Evolutionary conservation across 2,797 vertebrate genomes (phyloP), one percentile per base, ranked within the genome.

Genomic region (Lacerta bilineata): DNA sequence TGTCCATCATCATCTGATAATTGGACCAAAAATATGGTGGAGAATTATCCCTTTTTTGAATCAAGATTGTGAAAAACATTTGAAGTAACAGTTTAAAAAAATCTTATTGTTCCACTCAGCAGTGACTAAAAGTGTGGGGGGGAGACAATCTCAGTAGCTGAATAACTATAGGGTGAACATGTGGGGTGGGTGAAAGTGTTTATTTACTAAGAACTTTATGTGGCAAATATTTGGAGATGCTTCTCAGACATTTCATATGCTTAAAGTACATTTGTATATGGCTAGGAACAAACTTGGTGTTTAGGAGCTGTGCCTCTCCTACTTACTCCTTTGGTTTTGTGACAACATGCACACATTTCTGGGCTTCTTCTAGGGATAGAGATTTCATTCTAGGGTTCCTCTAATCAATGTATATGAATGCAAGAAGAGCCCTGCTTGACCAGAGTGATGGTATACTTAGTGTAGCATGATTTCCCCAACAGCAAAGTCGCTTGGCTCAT

Each of bases 1-100:
- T 98, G 98, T 98, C 98, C 95, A 29, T 97, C 97, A 98, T 98
- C 97, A 97, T 97, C 96, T 97, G 96, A 97, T 97, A 97, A 97
- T 97, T 97, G 97, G 95, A 95, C 95, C 0, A 39, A 96, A 97
- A 97, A 97, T 96, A 95, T 93, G 96, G 93, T 92, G 93, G 94
- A 86, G 96, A 95, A 94, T 97, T 96, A 96, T 96, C 95, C 93
- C 93, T 96, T 97, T 96, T 95, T 94, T 94, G 20, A 97, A 95
- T 97, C 95, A 95, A 94, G 95, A 96, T 94, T 94, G 93, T 95
- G 93, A 96, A 96, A 96, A 97, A 95, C 94, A 95, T 95, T 96
- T 94, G 95, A 95, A 97, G 95, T 96, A 95, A 96, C 92, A 91
- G 89, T 91, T 90, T 55, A 66, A 91, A 92, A 92, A 95, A 94